Base-by-base conservation (phyloP, 2,113 vertebrate species). In the Gnathonemus echidnorhynchus region DNA sequence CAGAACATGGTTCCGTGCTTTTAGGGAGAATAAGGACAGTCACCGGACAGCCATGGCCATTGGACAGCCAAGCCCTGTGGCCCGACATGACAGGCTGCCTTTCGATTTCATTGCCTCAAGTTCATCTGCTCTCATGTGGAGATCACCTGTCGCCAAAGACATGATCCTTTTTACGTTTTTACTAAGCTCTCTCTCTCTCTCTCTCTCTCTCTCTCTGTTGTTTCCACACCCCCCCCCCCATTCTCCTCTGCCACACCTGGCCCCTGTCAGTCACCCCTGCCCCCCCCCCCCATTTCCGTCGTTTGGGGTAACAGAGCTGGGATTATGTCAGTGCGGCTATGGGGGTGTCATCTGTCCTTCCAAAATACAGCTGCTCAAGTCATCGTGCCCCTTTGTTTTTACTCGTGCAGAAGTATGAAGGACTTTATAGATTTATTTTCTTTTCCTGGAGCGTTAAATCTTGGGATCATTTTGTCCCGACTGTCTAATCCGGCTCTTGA, bases 11-110 rank as follows among this genome's bases (percentile, higher is more conserved):
- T 87, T 5, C 89, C 77, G 27, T 91, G 91, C 90, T 90, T 62
- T 62, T 62, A 90, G 89, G 88, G 89, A 87, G 56, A 19, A 66
- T 91, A 8, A 5, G 7, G 56, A 24, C 21, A 8, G 56, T 8
- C 21, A 24, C 9, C 27, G 87, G 84, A 45, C 56, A 50, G 66
- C 85, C 86, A 10, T 3, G n/a, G n/a, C 58, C 62, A 11, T 27
- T 49, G 50, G 88, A 92, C 90, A 90, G 90, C 66, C 42, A 31
- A 80, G 87, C 83, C 39, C 83, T 7, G 88, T 31, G 8, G 24
- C 56, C 58, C 87, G 86, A 92, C 89, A 90, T 31, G 35, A 49
- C 90, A 89, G 77, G 89, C 83, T 92, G 89, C 90, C 89, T 31
- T 45, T 83, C 77, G 77, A 92, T 90, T 39, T 49, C 24, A 88